Evolutionary conservation across 35 echinoderm and acorn worm genomes (phyloP), one percentile per base, ranked within the genome.

Genomic region (Acanthaster planci): DNA sequence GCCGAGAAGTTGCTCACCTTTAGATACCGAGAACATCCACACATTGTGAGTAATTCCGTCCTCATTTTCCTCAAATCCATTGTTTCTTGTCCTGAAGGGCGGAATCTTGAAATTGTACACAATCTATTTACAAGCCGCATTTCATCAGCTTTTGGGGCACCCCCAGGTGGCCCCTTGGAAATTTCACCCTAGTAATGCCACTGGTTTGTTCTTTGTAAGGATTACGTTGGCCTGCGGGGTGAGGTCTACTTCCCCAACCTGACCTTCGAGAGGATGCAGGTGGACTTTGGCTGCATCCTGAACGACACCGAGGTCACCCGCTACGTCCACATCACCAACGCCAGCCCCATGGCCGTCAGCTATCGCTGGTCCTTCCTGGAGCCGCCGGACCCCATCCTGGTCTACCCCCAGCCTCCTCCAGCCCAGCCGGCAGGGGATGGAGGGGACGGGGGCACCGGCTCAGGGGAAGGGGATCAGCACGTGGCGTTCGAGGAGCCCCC

Each of bases 241-340:
- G 96, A 99, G 60, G 96, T 99, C 23, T 94, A 88, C 80, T 99
- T 99, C 79, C 96, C 96, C 0, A 99, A 99, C 76, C 84, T 99
- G 40, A 99, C 96, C 60, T 99, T 99, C 82, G 92, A 99, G 64
- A 99, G 89, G 56, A 90, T 91, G 86, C 39, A 85, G 7, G 92
- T 99, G 21, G 89, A 94, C 84, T 99, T 99, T 89, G 96, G 96
- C 39, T 99, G 96, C 68, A 99, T 99, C 60, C 89, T 99, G 2
- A 99, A 99, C 55, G 96, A 99, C 89, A 99, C 96, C 1, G 96
- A 99, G 42, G 96, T 99, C 42, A 99, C 92, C 10, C 96, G 96
- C 42, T 94, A 99, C 40, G 89, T 99, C 21, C 91, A 93, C 82
- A 99, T 99, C 82, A 81, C 89, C 76, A 99, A 99, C 72, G 90